These are phyloP conservation scores for Yponomeuta plumbellus DNA, from an alignment of 2,888 invertebrate genomes.

Conservation along the genomic window DNA sequence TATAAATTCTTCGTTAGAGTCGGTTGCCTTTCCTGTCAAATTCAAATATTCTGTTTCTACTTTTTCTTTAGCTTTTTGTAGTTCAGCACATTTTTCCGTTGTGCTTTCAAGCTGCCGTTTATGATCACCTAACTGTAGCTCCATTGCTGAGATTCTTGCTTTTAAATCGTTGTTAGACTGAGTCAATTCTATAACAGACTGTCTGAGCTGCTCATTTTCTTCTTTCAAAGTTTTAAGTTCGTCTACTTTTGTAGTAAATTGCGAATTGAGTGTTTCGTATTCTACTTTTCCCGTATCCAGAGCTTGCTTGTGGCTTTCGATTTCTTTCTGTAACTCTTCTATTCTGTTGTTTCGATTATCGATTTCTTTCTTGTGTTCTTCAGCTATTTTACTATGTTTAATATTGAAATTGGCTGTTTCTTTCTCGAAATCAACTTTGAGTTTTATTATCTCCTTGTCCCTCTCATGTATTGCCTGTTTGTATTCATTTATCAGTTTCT, in stretches of 20 bases:
- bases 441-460: conserved; percentile 71
- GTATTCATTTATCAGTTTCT: conserved; percentile 63
- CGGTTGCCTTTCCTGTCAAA: conserved; percentile 75
- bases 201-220: conserved; percentile 60
- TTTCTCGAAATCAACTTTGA: conserved; percentile 68
- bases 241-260: conserved; percentile 61
- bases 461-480: conserved; percentile 71
- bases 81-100: conserved; percentile 74
- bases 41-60: conserved; percentile 77
- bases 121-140: conserved; percentile 75
- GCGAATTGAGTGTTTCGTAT: conserved; percentile 62
- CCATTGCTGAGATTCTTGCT: conserved; percentile 60
- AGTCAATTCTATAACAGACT: conserved; percentile 57
- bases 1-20: conserved; percentile 77
- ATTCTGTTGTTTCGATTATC: conserved; percentile 69
- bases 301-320: conserved; percentile 62
- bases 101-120: conserved; percentile 73
- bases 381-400: conserved; percentile 67
- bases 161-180: conserved; percentile 54
- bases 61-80: conserved; percentile 74
- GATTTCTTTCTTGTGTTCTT: conserved; percentile 71
- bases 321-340: conserved; percentile 65
- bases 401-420: conserved; percentile 67
- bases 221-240: conserved; percentile 60
- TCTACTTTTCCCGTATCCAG: conserved; percentile 67